Conservation (phyloP, 1,140 invertebrate genomes). For the Macrocentrus cingulum region DNA sequence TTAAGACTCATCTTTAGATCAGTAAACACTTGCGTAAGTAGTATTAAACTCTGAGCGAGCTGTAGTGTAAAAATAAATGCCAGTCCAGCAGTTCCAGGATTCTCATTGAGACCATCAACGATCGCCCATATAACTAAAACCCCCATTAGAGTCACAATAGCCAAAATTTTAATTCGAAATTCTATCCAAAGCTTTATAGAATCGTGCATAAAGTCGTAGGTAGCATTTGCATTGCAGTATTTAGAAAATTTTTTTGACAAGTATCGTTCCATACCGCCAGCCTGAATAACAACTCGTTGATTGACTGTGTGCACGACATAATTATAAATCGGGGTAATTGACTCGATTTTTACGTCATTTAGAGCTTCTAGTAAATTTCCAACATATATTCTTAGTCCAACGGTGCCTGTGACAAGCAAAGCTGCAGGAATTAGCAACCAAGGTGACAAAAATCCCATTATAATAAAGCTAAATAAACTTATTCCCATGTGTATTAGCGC, state of each 20-base stretch:
- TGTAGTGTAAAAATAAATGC: slow-evolving; percentile 34
- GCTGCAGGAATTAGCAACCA: slow-evolving; percentile 29
- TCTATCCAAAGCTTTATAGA: slow-evolving; percentile 36
- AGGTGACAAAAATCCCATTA: slow-evolving; percentile 29
- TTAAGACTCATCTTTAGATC: slow-evolving; percentile 32
- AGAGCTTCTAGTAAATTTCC: slow-evolving; percentile 27
- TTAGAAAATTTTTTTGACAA: slow-evolving; percentile 38
- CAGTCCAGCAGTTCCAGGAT: slow-evolving; percentile 28
- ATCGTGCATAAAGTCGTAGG: slow-evolving; percentile 35
- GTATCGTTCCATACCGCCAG: slow-evolving; percentile 36
- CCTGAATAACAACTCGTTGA: slow-evolving; percentile 35
- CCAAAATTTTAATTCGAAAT: slow-evolving; percentile 35
- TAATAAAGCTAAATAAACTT: slow-evolving; percentile 31
- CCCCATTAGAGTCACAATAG: slow-evolving; percentile 27
- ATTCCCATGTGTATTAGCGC: slow-evolving; percentile 33
- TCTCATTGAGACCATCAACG: slow-evolving; percentile 23
- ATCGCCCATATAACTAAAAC: slow-evolving; percentile 30
- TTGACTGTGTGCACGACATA: slow-evolving; percentile 32
- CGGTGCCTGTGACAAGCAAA: slow-evolving; percentile 20
- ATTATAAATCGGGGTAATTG: slow-evolving; percentile 32
- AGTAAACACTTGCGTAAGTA: slow-evolving; percentile 27
- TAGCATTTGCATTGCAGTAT: slow-evolving; percentile 34
- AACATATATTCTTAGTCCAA: slow-evolving; percentile 25
- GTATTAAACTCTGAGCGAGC: slow-evolving; percentile 28
- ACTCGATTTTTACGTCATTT: slow-evolving; percentile 31